Evolutionary conservation across 2,113 vertebrate species (phyloP), one percentile per base, ranked within the genome.

Genomic region (Sus scrofa): DNA sequence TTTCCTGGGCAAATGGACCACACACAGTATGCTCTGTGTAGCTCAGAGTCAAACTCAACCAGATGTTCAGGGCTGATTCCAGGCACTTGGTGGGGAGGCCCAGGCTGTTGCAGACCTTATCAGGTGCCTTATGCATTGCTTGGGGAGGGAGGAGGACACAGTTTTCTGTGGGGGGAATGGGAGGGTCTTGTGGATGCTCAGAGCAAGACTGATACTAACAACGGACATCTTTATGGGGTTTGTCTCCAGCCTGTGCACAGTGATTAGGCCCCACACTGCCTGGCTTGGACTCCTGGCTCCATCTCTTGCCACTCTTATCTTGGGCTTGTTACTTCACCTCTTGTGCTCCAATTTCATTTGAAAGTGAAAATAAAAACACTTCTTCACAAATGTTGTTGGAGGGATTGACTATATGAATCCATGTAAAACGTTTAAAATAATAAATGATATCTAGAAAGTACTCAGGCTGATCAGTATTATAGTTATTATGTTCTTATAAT

Each of bases 21-120:
- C 10, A 56, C 34, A 24, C 0, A 7, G 10, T 1, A 0, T 52
- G 10, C 54, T 34, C 50, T 7, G 2, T 1, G 52, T 44, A 4
- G 24, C 24, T 27, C 7, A 10, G 32, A 19, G 24, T 83, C 16
- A 27, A 30, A 32, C 15, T 63, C 30, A 34, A 27, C 60, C 94
- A 93, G 79, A n/a, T 96, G 87, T 79, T 92, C 54, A 12, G 56
- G 54, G 32, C 74, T 78, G 93, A 96, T 94, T 82, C 30, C 30
- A n/a, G 27, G 65, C 24, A 24, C 54, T 54, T 26, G 24, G 19
- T 30, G 20, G 39, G 58, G 39, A 88, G 34, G 32, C 37, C 14
- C 67, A 50, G 20, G 16, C 75, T 39, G 34, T 70, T 50, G 10
- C 5, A 7, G 73, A 37, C 73, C 75, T 95, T 95, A 93, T 96